These are phyloP conservation scores for Aurelia sp. DNA, from an alignment of 30 jellyfish, hydroid and myxozoan species.

Conservation along the genomic window DNA sequence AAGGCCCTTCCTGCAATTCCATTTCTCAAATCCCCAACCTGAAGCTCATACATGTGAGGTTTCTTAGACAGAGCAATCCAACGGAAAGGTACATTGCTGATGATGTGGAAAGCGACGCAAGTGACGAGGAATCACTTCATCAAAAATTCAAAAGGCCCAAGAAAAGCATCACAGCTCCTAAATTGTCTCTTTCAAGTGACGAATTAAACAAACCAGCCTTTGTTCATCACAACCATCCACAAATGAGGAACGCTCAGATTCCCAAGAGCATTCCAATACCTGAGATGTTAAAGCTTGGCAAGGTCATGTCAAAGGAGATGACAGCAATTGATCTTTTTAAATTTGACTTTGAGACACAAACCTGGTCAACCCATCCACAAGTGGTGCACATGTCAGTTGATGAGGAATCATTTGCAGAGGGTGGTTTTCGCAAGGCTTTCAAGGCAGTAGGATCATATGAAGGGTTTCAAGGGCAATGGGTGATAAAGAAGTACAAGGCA, in stretches of 20 bases:
- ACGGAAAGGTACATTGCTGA: not conserved
- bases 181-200: conserved; percentile 24
- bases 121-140: too few species aligned
- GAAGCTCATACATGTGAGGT: too few species aligned
- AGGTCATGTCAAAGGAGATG: conserved; percentile 20
- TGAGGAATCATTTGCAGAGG: conserved; percentile 34
- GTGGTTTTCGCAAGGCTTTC: conserved; percentile 44
- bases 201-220: conserved; percentile 19
- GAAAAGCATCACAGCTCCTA: conserved; percentile 15
- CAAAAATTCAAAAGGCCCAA: not conserved
- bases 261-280: conserved; percentile 32
- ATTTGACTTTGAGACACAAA: too few species aligned
- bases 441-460: conserved; percentile 13
- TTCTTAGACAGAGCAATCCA: conserved; percentile 10
- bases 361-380: conserved; percentile 20
- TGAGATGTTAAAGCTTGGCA: conserved; percentile 21
- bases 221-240: not conserved
- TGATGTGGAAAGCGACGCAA: too few species aligned
- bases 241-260: not conserved
- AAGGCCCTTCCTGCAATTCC: too few species aligned
- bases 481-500: not conserved
- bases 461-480: conserved; percentile 13
- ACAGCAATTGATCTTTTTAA: not conserved
- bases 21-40: too few species aligned
- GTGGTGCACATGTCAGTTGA: not conserved